Evolutionary conservation across 2,113 vertebrate genomes (phyloP).

Genomic region (Tragelaphus buxtoni): DNA sequence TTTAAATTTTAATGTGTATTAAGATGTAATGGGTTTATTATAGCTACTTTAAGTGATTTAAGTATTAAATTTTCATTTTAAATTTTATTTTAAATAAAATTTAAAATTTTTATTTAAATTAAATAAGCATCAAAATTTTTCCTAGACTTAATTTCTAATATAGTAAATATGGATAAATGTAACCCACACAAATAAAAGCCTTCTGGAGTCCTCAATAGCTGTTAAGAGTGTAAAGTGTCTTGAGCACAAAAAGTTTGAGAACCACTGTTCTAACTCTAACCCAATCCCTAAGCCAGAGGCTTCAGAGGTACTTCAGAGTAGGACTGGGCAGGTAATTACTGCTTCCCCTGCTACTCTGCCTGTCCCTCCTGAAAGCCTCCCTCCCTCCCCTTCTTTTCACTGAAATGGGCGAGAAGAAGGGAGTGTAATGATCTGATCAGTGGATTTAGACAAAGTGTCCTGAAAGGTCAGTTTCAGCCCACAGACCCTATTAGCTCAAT

Average conservation of each 20-base stretch:
- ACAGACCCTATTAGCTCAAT: background rate
- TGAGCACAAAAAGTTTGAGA: background rate
- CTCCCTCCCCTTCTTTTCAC: background rate
- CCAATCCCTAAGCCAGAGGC: background rate
- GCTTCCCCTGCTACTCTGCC: background rate
- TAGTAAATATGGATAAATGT: background rate
- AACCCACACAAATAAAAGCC: slow-evolving; percentile 17
- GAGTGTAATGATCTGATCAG: background rate
- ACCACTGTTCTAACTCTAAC: background rate
- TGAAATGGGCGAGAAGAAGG: background rate
- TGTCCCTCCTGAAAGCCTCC: background rate
- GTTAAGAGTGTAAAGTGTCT: background rate
- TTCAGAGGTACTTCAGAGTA: background rate
- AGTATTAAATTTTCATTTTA: background rate
- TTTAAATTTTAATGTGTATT: background rate
- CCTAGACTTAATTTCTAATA: slow-evolving; percentile 29
- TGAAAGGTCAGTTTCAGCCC: background rate
- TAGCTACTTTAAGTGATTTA: background rate
- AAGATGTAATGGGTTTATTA: background rate
- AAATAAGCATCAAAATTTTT: slow-evolving; percentile 4
- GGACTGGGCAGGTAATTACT: background rate
- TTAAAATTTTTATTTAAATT: background rate
- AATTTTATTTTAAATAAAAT: background rate
- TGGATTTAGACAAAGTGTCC: background rate
- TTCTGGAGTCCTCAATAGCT: background rate